These are phyloP conservation scores for Anarsia innoxiella DNA, from an alignment of 2,888 invertebrate species.

Conservation along the genomic window DNA sequence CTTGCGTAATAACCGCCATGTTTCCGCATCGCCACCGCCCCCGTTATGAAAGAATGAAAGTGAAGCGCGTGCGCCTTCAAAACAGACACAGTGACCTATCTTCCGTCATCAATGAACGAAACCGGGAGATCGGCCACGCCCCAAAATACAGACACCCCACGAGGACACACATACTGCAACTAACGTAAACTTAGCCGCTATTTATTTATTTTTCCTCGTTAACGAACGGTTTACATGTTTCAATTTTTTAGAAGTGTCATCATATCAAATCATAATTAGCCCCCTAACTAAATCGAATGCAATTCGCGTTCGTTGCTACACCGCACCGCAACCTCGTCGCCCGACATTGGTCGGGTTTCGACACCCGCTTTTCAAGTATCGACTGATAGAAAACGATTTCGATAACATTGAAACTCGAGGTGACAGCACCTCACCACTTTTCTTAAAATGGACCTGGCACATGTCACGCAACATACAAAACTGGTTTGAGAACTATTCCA, in stretches of 20 bases:
- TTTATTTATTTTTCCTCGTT: too few species aligned
- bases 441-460: too few species aligned
- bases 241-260: constrained; percentile 14
- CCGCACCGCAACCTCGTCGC: constrained; percentile 33
- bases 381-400: constrained; percentile 41
- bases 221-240: not conserved
- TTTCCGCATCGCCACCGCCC: constrained; percentile 29
- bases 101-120: constrained; percentile 5
- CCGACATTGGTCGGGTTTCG: constrained; percentile 41
- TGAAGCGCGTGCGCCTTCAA: constrained; percentile 14
- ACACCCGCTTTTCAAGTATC: constrained; percentile 26
- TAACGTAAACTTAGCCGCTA: too few species aligned
- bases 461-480: too few species aligned
- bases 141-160: too few species aligned
- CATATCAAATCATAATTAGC: constrained; percentile 22
- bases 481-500: too few species aligned
- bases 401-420: constrained; percentile 35
- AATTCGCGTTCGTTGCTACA: constrained; percentile 31
- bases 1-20: constrained; percentile 28
- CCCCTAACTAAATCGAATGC: constrained; percentile 24
- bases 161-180: too few species aligned
- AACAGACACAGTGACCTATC: constrained; percentile 16
- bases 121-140: too few species aligned
- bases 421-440: constrained; percentile 5
- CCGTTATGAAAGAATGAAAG: constrained; percentile 24